Base-by-base conservation (phyloP, 2,888 invertebrate species). In the Lomographa bimaculata region DNA sequence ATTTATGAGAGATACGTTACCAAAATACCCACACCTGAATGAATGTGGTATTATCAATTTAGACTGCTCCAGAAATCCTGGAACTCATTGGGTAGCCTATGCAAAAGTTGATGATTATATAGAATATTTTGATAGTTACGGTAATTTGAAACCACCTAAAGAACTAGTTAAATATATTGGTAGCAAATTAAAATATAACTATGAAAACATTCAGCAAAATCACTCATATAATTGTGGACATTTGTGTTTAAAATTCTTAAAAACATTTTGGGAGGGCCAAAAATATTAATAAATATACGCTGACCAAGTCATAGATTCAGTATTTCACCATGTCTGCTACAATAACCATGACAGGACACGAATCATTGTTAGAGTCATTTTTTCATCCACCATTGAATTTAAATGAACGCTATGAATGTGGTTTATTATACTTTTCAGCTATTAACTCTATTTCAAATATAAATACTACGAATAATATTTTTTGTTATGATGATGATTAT, bases 71-170 rank as follows among this genome's bases (percentile, higher is more conserved):
- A 9, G 8, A 10, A 26, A 26, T n/a, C n/a, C n/a, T n/a, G n/a
- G n/a, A n/a, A n/a, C n/a, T n/a, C n/a, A n/a, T n/a, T n/a, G n/a
- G n/a, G 38, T 39, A 32, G 38, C 38, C 7, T 39, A 39, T 10
- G 30, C 11, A 1, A 39, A 39, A 9, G 6, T 7, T 6, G 18
- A 27, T 11, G 4, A 26, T 20, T 21, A 39, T 16, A n/a, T 14
- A 5, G 38, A 39, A 16, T 39, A 32, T 7, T 39, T 39, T 27
- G 38, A 39, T 16, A 32, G 38, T 17, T 41, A 29, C 19, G 40
- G 34, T 2, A 11, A 40, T 11, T 20, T 40, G 1, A 34, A 24
- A 24, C 40, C 40, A 2, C 35, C 30, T 2, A 7, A 2, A 5
- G 41, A 41, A 5, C 21, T 30, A 2, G 7, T 29, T 4, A 11